A percentile compares a stretch with the other conserved stretches of the same genome.
Evolutionary conservation across 2,797 vertebrate genomes (phyloP).

Genomic region (Characodon lateralis): DNA sequence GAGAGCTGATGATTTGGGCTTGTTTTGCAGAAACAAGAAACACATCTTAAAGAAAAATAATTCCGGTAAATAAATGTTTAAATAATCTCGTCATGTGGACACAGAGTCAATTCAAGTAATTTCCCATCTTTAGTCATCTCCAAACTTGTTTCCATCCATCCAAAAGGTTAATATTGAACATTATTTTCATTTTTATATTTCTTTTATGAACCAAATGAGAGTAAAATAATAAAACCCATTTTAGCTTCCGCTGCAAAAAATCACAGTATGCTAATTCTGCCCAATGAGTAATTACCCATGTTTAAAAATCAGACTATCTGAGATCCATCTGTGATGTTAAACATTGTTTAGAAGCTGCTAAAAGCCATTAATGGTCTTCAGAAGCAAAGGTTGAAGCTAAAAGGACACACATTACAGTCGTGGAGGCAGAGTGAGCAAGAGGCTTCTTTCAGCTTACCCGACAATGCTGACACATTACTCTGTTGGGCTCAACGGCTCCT

Average conservation of each 20-base stretch:
- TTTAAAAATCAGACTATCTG: conserved; percentile 21
- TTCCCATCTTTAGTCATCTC: background rate
- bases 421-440: conserved; percentile 36
- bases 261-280: background rate
- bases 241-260: background rate
- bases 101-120: background rate
- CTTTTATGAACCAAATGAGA: background rate
- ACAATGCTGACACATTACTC: conserved; percentile 43
- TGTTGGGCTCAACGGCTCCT: conserved; percentile 37
- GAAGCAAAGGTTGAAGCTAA: conserved; percentile 44
- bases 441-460: conserved; percentile 17
- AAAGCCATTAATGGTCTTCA: conserved; percentile 41
- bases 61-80: background rate
- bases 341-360: conserved; percentile 31
- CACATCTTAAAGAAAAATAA: background rate
- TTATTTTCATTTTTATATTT: background rate
- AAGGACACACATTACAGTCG: conserved; percentile 52
- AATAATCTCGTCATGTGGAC: background rate
- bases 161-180: background rate
- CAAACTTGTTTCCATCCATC: background rate
- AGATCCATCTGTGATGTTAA: conserved; percentile 27
- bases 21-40: background rate
- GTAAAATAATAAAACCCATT: background rate
- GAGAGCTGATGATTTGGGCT: background rate
- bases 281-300: background rate